Percentiles rank a stretch among this genome's conserved stretches.
These are phyloP conservation scores for Manacus vitellinus DNA, from an alignment of 2,113 vertebrate species.

Conservation along the genomic window DNA sequence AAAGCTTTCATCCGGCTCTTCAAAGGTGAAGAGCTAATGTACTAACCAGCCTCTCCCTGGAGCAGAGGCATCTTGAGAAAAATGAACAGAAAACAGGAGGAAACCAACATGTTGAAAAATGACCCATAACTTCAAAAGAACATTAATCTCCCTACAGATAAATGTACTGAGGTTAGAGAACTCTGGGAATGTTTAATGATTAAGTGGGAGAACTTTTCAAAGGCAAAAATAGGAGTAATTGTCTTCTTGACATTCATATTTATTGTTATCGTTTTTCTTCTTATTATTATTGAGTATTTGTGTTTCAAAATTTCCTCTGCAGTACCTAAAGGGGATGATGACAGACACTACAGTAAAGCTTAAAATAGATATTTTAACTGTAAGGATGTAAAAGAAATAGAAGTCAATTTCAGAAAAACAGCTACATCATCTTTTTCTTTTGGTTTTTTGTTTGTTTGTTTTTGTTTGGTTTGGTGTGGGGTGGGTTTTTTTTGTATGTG, in stretches of 20 bases:
- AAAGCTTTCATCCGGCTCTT: not conserved
- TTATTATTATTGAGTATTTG: not conserved
- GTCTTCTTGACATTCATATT: not conserved
- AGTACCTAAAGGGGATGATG: not conserved
- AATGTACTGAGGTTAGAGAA: not conserved
- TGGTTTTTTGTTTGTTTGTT: not conserved
- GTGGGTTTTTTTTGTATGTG: too few species aligned
- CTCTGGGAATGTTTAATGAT: not conserved
- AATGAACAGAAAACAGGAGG: not conserved
- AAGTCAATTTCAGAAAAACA: not conserved
- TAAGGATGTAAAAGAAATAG: not conserved
- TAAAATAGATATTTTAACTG: not conserved
- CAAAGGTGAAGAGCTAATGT: not conserved
- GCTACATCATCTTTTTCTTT: not conserved
- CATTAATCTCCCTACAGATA: not conserved
- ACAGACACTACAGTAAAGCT: not conserved
- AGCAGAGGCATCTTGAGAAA: not conserved
- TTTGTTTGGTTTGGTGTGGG: too few species aligned
- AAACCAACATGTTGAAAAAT: slow-evolving; percentile 19
- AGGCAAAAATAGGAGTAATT: not conserved
- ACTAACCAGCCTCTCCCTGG: not conserved
- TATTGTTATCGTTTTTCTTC: not conserved
- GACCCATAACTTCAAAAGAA: not conserved
- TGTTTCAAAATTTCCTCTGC: not conserved
- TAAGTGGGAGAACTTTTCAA: not conserved